These are phyloP conservation scores for Lordiphosa clarofinis DNA, from an alignment of 1,140 invertebrate species.

Conservation along the genomic window DNA sequence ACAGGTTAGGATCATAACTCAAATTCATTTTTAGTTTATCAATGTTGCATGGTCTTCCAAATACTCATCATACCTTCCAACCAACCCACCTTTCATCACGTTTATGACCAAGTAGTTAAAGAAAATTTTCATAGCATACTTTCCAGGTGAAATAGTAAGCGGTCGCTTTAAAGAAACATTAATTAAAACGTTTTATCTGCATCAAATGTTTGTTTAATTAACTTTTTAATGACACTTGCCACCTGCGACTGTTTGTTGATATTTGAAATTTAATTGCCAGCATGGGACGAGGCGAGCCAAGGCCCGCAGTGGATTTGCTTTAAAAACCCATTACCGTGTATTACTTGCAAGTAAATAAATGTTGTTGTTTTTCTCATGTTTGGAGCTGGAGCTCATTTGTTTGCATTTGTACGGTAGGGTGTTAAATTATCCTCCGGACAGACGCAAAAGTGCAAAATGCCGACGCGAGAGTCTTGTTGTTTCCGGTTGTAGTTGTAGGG, in stretches of 20 bases:
- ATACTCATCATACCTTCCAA: slow-evolving; percentile 5
- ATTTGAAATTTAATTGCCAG: slow-evolving; percentile 72
- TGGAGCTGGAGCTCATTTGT: slow-evolving; percentile 56
- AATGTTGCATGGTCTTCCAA: too few species aligned
- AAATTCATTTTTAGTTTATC: too few species aligned
- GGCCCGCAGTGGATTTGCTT: slow-evolving; percentile 72
- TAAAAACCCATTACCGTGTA: slow-evolving; percentile 75
- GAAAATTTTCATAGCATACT: slow-evolving; percentile 49
- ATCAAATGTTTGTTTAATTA: slow-evolving; percentile 75
- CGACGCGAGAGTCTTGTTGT: slow-evolving; percentile 42
- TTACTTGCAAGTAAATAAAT: slow-evolving; percentile 77
- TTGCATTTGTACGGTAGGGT: slow-evolving; percentile 70
- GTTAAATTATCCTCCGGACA: slow-evolving; percentile 76
- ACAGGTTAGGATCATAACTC: too few species aligned
- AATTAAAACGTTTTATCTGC: slow-evolving; percentile 68
- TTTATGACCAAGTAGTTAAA: slow-evolving; percentile 11
- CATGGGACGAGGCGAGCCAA: slow-evolving; percentile 9
- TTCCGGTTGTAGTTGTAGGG: slow-evolving; percentile 51
- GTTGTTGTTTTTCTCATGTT: slow-evolving; percentile 35
- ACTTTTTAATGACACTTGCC: slow-evolving; percentile 59
- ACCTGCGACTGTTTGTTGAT: slow-evolving; percentile 24
- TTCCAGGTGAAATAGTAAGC: slow-evolving; percentile 40
- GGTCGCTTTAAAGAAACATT: slow-evolving; percentile 30
- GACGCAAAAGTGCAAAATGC: slow-evolving; percentile 68
- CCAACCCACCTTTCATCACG: slow-evolving; percentile 1